Evolutionary conservation across 2,797 vertebrate genomes (phyloP).

Genomic region (Sebastes nivosus): DNA sequence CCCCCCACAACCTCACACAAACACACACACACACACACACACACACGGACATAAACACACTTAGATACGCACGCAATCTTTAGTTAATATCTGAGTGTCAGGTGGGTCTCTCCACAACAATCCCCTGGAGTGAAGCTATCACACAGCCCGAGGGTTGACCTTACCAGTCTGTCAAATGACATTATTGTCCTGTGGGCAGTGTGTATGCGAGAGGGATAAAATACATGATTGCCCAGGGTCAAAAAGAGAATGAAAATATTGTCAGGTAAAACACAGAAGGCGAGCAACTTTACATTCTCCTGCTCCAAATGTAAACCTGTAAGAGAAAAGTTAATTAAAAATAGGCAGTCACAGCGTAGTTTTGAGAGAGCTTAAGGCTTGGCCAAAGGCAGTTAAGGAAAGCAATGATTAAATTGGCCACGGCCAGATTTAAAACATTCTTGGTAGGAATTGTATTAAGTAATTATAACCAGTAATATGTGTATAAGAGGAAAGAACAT

Average conservation of each 20-base stretch:
- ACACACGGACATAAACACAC: background rate
- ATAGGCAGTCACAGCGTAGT: background rate
- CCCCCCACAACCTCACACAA: background rate
- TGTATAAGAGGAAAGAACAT: background rate
- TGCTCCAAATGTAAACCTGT: background rate
- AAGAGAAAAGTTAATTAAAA: background rate
- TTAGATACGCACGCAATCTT: background rate
- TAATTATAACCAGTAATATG: background rate
- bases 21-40: background rate
- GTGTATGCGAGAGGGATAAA: slow-evolving; percentile 4
- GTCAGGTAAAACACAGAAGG: background rate
- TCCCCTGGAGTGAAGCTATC: slow-evolving; percentile 60
- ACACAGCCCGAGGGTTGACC: slow-evolving; percentile 63
- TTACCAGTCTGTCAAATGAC: slow-evolving; percentile 68
- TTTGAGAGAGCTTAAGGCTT: background rate
- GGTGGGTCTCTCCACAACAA: slow-evolving; percentile 33
- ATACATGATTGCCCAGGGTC: background rate
- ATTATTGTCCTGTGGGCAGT: slow-evolving; percentile 58
- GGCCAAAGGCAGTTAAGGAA: background rate
- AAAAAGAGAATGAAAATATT: background rate
- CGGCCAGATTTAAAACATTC: background rate
- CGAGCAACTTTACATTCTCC: too few species aligned
- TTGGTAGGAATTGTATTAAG: background rate
- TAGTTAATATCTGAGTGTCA: slow-evolving; percentile 21
- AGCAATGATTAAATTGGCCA: background rate